These are phyloP conservation scores for Holothuria scabra DNA, from an alignment of 53 echinoderm and acorn worm genomes.

Conservation along the genomic window DNA sequence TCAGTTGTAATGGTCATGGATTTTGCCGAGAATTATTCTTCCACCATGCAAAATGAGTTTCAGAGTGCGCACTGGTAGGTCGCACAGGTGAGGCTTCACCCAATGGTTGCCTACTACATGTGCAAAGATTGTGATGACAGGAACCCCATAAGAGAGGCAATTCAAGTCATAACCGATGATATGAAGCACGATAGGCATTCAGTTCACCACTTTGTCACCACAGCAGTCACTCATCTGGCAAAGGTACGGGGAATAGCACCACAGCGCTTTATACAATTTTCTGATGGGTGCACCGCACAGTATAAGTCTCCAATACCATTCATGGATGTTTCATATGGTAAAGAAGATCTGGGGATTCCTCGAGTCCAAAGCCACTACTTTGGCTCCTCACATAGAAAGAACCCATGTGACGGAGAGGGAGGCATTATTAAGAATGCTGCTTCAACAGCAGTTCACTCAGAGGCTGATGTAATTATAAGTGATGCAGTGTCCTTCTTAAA, in stretches of 20 bases:
- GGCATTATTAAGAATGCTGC: background rate
- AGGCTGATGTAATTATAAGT: slow-evolving; percentile 13
- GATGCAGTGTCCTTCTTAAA: slow-evolving; percentile 24
- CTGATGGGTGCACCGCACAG: slow-evolving; percentile 55
- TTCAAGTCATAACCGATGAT: slow-evolving; percentile 34
- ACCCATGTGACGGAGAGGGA: slow-evolving; percentile 29
- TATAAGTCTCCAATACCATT: slow-evolving; percentile 61
- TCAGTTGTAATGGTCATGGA: too few relatives aligned
- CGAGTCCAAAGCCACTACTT: slow-evolving; percentile 49
- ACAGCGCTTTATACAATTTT: slow-evolving; percentile 49
- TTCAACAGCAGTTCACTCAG: slow-evolving; percentile 2
- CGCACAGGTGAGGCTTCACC: slow-evolving; percentile 47
- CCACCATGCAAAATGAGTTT: slow-evolving; percentile 41
- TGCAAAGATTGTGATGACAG: slow-evolving; percentile 3
- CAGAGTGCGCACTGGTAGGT: slow-evolving; percentile 47
- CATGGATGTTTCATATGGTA: slow-evolving; percentile 44
- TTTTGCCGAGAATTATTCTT: background rate
- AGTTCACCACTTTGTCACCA: slow-evolving; percentile 23
- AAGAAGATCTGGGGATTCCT: slow-evolving; percentile 7
- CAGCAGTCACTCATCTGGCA: slow-evolving; percentile 25
- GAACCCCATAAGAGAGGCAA: slow-evolving; percentile 39
- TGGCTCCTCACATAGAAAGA: slow-evolving; percentile 56
- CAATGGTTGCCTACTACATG: slow-evolving; percentile 37
- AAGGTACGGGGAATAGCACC: slow-evolving; percentile 11
- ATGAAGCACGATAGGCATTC: slow-evolving; percentile 44